Evolutionary conservation across 2,797 vertebrate species (phyloP), one percentile per base, ranked within the genome.

Genomic region (Tenualosa ilisha): DNA sequence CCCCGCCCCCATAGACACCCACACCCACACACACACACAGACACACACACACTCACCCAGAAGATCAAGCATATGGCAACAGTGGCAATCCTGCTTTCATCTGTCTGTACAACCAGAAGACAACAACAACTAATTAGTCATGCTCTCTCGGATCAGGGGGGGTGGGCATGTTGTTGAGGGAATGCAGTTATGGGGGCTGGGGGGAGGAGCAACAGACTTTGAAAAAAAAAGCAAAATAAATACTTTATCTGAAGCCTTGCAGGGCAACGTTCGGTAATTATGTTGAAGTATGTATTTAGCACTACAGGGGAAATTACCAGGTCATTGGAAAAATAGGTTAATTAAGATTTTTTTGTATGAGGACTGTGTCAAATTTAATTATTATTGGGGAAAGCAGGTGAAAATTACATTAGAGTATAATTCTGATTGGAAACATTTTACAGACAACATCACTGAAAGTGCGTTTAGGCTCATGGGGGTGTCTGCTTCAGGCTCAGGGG

Each of bases 81-180:
- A 54, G 26, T 50, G 26, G 40, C 72, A 46, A 46, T 79, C 40
- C 72, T 79, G 37, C 72, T 79, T 79, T 79, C 72, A 79, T 79
- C 72, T 79, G 72, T 46, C 72, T 22, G 37, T 8, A 79, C 40
- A 22, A 79, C 6, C 72, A 43, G 37, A 79, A 79, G 40, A 79
- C 72, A 79, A 79, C 68, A 72, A 72, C 72, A 79, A 43, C 72
- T 79, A 46, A 79, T 79, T 79, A 79, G 72, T 17, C 72, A 79
- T 79, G 72, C 72, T 79, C 72, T 79, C 72, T 43, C 15, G 26
- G 72, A 22, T 15, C 15, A 22, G 68, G 68, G 72, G 37, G 72
- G 13, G 72, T 20, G 37, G 72, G 72, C 0, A 43, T 79, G 72
- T 46, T 43, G 72, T 79, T 79, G 7, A 46, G 40, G 72, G 72